Conservation (phyloP, 37 sponge, comb jelly and placozoan species). For the Crambe crambe region DNA sequence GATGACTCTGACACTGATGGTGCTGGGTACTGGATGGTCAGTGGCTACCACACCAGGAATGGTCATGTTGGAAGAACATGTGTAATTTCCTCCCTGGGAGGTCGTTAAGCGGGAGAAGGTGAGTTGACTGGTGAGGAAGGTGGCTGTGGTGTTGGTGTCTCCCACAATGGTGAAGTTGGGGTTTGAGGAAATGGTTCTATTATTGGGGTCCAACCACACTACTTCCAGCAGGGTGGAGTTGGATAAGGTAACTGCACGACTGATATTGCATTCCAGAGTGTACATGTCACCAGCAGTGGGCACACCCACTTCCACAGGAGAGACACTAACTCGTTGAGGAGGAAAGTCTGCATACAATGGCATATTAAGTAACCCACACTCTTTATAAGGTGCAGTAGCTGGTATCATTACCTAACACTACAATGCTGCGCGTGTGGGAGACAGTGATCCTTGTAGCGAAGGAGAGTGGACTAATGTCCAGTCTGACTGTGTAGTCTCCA, state of each 20-base stretch:
- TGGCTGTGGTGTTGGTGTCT: background rate
- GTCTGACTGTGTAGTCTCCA: conserved; percentile 3
- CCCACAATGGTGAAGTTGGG: background rate
- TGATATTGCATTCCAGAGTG: conserved; percentile 2
- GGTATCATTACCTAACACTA: background rate
- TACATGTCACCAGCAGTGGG: conserved; percentile 20
- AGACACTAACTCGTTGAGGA: background rate
- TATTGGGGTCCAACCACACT: conserved; percentile 2
- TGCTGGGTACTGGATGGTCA: background rate
- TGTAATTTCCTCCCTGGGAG: conserved; percentile 16
- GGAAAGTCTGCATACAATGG: conserved; percentile 9
- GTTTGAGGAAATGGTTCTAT: background rate
- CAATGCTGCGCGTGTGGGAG: background rate
- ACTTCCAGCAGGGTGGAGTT: conserved; percentile 1
- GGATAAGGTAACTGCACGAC: background rate
- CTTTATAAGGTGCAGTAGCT: background rate
- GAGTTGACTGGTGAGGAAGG: background rate
- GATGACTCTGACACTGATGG: background rate
- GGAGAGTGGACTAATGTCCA: background rate
- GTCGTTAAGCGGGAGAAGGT: background rate
- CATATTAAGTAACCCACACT: background rate
- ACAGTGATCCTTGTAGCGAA: background rate
- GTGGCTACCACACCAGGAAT: background rate
- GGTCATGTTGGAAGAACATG: conserved; percentile 1
- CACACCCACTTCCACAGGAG: background rate